Conservation (phyloP, 2,797 vertebrate genomes). For the Merluccius polli region DNA sequence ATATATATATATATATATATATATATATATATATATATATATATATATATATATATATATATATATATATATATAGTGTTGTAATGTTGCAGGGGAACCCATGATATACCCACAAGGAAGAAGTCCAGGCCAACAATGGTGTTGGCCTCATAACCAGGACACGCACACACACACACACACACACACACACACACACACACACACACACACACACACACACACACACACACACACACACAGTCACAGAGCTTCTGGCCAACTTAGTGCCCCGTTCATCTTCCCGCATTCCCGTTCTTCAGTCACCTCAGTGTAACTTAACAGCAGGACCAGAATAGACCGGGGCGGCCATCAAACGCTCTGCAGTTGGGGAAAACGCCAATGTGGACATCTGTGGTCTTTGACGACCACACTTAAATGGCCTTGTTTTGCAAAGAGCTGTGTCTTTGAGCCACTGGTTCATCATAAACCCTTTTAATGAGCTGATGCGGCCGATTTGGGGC, state of each 20-base stretch:
- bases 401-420: not conserved
- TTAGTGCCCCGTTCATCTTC: too few relatives aligned
- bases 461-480: not conserved
- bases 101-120: not conserved
- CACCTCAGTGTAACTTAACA: not conserved
- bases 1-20: too few relatives aligned
- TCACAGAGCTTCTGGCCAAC: too few relatives aligned
- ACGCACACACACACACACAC: constrained; percentile 4
- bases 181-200: not conserved
- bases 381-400: not conserved
- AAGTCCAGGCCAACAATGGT: not conserved
- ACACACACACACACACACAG: too few relatives aligned
- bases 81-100: not conserved
- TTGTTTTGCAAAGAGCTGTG: not conserved
- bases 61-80: not conserved
- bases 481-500: not conserved
- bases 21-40: too few relatives aligned
- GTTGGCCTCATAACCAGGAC: not conserved
- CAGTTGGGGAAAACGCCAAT: not conserved
- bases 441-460: not conserved
- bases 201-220: too few relatives aligned
- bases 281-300: not conserved
- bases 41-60: too few relatives aligned
- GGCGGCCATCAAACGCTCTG: not conserved
- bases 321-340: not conserved